Base-by-base conservation (phyloP, 2,888 invertebrate species). In the Nomada ferruginata region DNA sequence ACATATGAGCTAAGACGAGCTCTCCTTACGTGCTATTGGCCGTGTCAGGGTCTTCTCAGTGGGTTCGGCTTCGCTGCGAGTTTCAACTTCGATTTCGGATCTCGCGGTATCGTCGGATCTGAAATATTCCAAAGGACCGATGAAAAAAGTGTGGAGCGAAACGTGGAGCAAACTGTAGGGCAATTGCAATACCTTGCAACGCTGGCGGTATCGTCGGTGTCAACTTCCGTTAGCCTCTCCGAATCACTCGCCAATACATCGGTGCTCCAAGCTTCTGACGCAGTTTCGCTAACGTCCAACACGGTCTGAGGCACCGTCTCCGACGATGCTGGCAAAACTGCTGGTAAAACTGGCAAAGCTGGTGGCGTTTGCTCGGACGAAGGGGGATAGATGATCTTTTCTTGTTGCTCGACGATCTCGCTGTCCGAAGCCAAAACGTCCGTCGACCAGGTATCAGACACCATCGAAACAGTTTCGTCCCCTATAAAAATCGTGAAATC, bases 391-490 rank as follows among this genome's bases (percentile, higher is more conserved):
- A 87, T 82, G 86, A 91, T 89, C 61, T 96, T 95, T 87, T 97
- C 96, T 36, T 95, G 95, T 85, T 97, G 97, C 86, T 98, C 98
- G 60, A 98, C 96, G 23, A 97, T 97, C 94, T 99, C 99, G 15
- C 98, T 98, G 94, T 99, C 99, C 74, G 98, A 98, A 0, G 99
- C 99, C 75, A 99, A 94, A 64, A 99, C 99, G 94, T 99, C 99
- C 0, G 99, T 99, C 88, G 98, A 98, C 99, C 99, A 99, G 0
- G 99, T 99, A 93, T 99, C 99, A 64, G 98, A 98, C 89, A 99
- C 98, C 91, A 99, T 96, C 53, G 99, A 99, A 89, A 98, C 97
- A 0, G 98, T 98, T 94, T 99, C 99, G 93, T 99, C 99, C 1
- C 97, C 97, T 36, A 36, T 7, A 36, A 36, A 36, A 36, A 36